Evolutionary conservation across 2,888 invertebrate species (phyloP).

Genomic region (Mystacides longicornis): DNA sequence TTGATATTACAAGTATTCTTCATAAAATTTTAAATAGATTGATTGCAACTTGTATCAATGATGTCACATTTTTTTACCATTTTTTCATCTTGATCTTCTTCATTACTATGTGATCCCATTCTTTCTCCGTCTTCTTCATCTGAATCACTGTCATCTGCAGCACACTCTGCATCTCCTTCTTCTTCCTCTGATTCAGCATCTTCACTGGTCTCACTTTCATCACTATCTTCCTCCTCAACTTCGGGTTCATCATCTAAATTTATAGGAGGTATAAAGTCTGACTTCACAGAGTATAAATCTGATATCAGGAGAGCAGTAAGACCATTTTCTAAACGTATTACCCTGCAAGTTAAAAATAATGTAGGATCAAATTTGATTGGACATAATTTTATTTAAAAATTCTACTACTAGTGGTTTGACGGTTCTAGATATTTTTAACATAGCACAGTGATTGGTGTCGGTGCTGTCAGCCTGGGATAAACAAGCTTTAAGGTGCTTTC

Average conservation of each 20-base stretch:
- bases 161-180: conserved; percentile 37
- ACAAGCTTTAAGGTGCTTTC: too few species aligned
- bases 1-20: too few species aligned
- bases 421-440: too few species aligned
- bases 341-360: conserved; percentile 36
- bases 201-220: conserved; percentile 43
- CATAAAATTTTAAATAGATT: too few species aligned
- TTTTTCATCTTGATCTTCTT: conserved; percentile 31
- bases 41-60: too few species aligned
- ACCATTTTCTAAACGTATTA: conserved; percentile 61
- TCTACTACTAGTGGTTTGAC: too few species aligned
- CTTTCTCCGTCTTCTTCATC: conserved; percentile 29
- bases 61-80: conserved; percentile 28
- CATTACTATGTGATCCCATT: not conserved
- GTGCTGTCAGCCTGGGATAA: too few species aligned
- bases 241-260: not conserved
- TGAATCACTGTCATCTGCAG: conserved; percentile 27
- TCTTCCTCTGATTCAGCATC: conserved; percentile 37
- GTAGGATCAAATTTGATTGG: too few species aligned
- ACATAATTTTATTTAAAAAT: not conserved
- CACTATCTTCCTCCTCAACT: conserved; percentile 20
- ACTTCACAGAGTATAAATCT: conserved; percentile 39
- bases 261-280: conserved; percentile 25
- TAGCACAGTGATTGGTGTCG: too few species aligned
- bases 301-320: conserved; percentile 65